These are phyloP conservation scores for Patella pellucida DNA, from an alignment of 2,888 invertebrate species.

Conservation along the genomic window DNA sequence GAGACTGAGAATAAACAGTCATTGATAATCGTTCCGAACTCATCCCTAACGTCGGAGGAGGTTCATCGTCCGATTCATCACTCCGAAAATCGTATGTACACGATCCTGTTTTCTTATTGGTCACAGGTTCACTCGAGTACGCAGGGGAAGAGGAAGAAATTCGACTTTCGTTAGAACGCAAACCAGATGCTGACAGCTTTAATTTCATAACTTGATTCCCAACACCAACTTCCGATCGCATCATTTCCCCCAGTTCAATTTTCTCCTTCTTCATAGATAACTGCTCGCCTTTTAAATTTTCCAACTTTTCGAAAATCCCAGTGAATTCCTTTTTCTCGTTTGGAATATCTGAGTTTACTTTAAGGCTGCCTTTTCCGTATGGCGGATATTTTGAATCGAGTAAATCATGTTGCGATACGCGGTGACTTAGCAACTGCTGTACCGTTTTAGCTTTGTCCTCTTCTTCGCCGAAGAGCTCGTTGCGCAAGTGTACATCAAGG, in stretches of 20 bases:
- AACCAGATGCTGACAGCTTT: slow-evolving; percentile 37
- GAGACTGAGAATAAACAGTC: slow-evolving; percentile 49
- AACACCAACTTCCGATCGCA: slow-evolving; percentile 28
- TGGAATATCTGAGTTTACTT: slow-evolving; percentile 14
- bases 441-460: slow-evolving; percentile 15
- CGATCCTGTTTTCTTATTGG: slow-evolving; percentile 11
- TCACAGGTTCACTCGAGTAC: slow-evolving; percentile 9
- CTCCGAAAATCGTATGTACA: slow-evolving; percentile 60
- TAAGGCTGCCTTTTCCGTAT: background rate
- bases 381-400: slow-evolving; percentile 17
- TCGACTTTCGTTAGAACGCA: slow-evolving; percentile 40
- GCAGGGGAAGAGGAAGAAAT: slow-evolving; percentile 25
- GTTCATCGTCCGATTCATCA: slow-evolving; percentile 59
- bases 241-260: slow-evolving; percentile 25
- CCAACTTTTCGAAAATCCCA: slow-evolving; percentile 41
- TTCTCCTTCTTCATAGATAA: slow-evolving; percentile 15
- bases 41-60: slow-evolving; percentile 36
- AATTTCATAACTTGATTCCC: slow-evolving; percentile 36
- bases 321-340: slow-evolving; percentile 24
- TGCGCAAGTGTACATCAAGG: slow-evolving; percentile 12
- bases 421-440: slow-evolving; percentile 1
- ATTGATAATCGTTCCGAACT: slow-evolving; percentile 34
- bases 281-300: slow-evolving; percentile 14
- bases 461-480: slow-evolving; percentile 16
- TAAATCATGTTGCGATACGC: slow-evolving; percentile 1